Conservation (phyloP, 2,113 vertebrate genomes). For the Tachuris rubrigastra region DNA sequence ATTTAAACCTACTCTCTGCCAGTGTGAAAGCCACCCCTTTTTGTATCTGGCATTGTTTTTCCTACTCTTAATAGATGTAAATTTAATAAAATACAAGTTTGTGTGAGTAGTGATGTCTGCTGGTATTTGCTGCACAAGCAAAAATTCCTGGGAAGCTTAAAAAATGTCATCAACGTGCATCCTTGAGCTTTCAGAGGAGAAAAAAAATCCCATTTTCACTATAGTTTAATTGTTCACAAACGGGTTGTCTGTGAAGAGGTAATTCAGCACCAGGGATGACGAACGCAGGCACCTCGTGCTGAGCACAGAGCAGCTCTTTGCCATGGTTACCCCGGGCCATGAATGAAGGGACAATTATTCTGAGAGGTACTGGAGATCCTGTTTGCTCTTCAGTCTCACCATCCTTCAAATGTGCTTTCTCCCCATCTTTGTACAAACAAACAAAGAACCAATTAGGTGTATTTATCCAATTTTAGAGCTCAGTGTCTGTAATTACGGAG, state of each 20-base stretch:
- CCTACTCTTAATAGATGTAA: neutral
- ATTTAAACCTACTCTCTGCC: neutral
- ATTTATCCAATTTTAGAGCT: neutral
- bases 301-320: slow-evolving; percentile 15
- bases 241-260: neutral
- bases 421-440: neutral
- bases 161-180: neutral
- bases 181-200: neutral
- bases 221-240: slow-evolving; percentile 27
- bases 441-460: neutral
- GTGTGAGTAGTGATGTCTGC: neutral
- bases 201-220: neutral
- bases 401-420: neutral
- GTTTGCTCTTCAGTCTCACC: neutral
- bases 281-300: neutral
- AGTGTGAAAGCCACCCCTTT: neutral
- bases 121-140: neutral
- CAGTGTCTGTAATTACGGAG: neutral
- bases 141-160: neutral
- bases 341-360: slow-evolving; percentile 10
- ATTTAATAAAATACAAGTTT: fast-evolving
- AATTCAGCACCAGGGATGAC: neutral
- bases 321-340: slow-evolving; percentile 33
- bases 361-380: neutral
- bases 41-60: fast-evolving